Evolutionary conservation across 2,797 vertebrate species (phyloP).

Genomic region (Periparus ater): DNA sequence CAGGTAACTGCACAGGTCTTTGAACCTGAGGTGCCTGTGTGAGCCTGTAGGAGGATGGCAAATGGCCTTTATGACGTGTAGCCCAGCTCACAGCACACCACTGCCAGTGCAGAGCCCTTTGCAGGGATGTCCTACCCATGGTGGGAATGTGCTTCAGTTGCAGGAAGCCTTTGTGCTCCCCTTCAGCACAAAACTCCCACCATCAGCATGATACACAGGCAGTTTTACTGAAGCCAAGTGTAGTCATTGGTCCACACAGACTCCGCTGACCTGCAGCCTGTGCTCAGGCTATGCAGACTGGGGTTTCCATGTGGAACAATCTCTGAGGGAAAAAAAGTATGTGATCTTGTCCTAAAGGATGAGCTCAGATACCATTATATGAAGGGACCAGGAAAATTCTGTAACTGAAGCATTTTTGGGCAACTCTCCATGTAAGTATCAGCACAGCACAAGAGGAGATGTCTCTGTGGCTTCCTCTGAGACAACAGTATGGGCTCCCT

Average conservation of each 20-base stretch:
- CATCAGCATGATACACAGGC: fast-evolving
- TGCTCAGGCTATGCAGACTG: not conserved
- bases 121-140: not conserved
- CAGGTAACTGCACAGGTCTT: not conserved
- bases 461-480: not conserved
- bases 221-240: not conserved
- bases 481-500: not conserved
- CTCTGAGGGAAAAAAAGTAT: not conserved
- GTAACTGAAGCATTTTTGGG: not conserved
- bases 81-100: not conserved
- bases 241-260: not conserved
- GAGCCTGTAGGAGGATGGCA: too few relatives aligned
- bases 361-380: not conserved
- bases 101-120: not conserved
- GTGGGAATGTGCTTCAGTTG: not conserved
- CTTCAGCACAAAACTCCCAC: not conserved
- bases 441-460: not conserved
- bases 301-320: not conserved
- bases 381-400: not conserved
- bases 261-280: not conserved
- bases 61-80: too few relatives aligned
- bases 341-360: not conserved
- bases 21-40: not conserved
- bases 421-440: not conserved
- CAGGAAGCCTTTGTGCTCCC: not conserved